Evolutionary conservation across 2,113 vertebrate species (phyloP).

Genomic region (Bucco capensis): DNA sequence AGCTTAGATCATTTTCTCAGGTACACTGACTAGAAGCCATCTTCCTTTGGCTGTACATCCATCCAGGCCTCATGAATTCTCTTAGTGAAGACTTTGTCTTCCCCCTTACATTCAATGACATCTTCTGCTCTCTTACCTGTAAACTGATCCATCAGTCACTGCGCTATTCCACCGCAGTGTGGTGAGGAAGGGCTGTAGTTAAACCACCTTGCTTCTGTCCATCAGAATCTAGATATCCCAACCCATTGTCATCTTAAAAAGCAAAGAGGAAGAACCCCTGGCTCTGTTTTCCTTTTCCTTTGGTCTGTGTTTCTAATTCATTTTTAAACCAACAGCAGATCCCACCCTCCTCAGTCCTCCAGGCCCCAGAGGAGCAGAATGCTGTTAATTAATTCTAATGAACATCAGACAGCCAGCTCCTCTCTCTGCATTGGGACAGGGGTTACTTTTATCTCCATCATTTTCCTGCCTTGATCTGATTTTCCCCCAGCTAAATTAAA

Average conservation of each 20-base stretch:
- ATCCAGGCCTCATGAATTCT: background rate
- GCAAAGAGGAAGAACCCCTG: background rate
- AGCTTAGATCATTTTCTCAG: rapidly evolving
- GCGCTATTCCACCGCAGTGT: background rate
- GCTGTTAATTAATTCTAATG: slow-evolving; percentile 63
- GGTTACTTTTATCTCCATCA: slow-evolving; percentile 57
- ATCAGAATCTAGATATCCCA: background rate
- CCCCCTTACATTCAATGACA: background rate
- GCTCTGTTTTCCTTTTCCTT: background rate
- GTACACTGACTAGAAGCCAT: background rate
- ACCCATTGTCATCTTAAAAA: background rate
- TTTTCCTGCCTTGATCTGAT: slow-evolving; percentile 57
- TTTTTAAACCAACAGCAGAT: background rate
- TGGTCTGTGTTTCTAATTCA: background rate
- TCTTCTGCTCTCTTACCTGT: background rate
- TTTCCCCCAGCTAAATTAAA: slow-evolving; percentile 61
- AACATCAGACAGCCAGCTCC: background rate
- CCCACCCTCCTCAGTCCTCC: background rate
- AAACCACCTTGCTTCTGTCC: background rate
- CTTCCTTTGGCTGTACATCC: background rate
- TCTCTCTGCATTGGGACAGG: background rate
- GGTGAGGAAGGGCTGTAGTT: background rate
- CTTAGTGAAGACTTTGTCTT: background rate
- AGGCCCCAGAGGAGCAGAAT: background rate
- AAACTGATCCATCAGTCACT: background rate